These are phyloP conservation scores for Sebastes diploproa DNA, from an alignment of 2,797 vertebrate species.

Conservation along the genomic window DNA sequence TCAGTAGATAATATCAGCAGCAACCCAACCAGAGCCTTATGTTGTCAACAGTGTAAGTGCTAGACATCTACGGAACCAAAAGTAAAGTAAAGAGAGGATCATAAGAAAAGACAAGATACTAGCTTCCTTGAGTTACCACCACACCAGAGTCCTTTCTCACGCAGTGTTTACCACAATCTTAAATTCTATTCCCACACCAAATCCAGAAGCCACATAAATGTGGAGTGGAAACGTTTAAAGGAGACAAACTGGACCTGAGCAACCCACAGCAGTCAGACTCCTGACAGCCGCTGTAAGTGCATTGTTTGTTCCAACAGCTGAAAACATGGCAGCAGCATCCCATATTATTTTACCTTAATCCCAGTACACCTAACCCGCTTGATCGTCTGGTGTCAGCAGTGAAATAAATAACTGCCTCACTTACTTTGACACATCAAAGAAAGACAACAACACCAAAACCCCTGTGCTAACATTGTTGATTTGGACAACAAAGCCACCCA, in stretches of 20 bases:
- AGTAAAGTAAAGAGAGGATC: background rate
- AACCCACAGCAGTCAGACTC: background rate
- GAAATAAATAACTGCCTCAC: background rate
- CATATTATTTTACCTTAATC: background rate
- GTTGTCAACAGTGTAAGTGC: background rate
- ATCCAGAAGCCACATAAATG: background rate
- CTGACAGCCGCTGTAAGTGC: background rate
- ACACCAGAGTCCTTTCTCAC: background rate
- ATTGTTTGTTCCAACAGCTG: background rate
- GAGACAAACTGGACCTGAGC: background rate
- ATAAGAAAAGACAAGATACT: background rate
- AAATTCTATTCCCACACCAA: background rate
- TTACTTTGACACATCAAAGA: background rate
- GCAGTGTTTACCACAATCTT: background rate
- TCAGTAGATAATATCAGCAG: background rate
- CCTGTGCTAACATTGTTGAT: background rate
- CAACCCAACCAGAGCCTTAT: background rate
- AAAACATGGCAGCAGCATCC: slow-evolving; percentile 10
- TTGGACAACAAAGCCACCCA: background rate
- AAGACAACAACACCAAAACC: background rate
- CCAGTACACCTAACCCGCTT: background rate
- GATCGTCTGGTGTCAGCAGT: background rate
- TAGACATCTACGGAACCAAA: background rate
- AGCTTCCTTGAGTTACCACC: background rate
- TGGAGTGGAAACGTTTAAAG: background rate